phyloP scores from a whole-genome alignment of 2,797 vertebrate genomes.

The Buceros bicornis region DNA sequence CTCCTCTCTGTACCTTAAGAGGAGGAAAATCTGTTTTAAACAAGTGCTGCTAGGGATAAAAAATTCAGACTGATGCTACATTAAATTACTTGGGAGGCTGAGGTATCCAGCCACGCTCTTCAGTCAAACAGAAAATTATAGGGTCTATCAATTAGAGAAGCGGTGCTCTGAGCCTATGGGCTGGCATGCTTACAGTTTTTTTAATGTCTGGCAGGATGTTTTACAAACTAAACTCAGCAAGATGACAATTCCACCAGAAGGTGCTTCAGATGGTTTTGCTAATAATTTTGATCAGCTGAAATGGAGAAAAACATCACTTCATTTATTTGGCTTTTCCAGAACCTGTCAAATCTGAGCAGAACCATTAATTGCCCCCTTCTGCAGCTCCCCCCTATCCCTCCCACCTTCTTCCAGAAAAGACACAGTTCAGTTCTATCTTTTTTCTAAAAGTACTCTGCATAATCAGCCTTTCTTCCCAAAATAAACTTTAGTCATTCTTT shows the following conservation, averaged over 20 bases:
- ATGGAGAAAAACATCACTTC: constrained; percentile 72
- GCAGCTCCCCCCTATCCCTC: not conserved
- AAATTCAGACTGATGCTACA: not conserved
- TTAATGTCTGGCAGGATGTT: constrained; percentile 78
- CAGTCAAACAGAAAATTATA: constrained; percentile 36
- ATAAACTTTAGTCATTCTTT: not conserved
- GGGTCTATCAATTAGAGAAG: constrained; percentile 57
- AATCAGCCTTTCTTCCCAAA: not conserved
- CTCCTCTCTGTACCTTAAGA: constrained; percentile 35
- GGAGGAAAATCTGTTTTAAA: constrained; percentile 41
- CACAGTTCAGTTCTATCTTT: not conserved
- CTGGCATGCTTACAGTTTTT: constrained; percentile 71
- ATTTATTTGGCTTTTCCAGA: constrained; percentile 74
- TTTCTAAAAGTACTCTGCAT: not conserved
- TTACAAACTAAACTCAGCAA: constrained; percentile 81
- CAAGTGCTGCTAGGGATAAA: constrained; percentile 2
- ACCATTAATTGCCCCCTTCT: constrained; percentile 61
- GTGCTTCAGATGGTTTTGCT: constrained; percentile 83
- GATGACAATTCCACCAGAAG: constrained; percentile 82
- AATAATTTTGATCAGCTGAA: constrained; percentile 82
- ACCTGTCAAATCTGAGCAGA: constrained; percentile 71
- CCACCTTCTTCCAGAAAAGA: constrained; percentile 24
- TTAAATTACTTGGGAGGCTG: not conserved
- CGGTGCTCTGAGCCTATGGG: constrained; percentile 40
- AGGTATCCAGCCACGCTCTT: constrained; percentile 35